phyloP scores from a whole-genome alignment of 2,113 vertebrate species.

The Heloderma charlesbogerti region DNA sequence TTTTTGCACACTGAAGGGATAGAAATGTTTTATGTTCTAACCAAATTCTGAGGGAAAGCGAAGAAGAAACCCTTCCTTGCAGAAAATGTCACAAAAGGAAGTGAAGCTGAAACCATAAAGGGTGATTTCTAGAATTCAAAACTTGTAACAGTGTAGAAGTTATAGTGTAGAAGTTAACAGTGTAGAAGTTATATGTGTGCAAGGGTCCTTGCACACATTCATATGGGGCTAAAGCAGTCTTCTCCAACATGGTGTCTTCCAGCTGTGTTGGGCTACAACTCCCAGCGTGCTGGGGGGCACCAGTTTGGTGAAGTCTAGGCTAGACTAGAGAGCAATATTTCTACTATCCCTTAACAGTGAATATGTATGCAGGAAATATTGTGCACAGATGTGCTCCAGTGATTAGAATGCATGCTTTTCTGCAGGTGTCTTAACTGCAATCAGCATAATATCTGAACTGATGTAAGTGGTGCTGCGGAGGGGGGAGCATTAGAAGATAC shows the following conservation, averaged over 20 bases:
- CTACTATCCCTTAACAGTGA: not conserved
- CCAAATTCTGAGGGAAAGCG: not conserved
- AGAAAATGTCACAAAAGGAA: not conserved
- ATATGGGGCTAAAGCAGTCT: no score
- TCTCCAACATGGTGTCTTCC: no score
- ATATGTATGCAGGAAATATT: not conserved
- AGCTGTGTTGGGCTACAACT: no score
- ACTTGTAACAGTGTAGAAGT: not conserved
- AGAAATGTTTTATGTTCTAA: not conserved
- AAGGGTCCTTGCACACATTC: no score
- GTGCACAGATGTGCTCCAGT: not conserved
- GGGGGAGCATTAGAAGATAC: not conserved
- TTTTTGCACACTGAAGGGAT: not conserved
- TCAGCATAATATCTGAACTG: not conserved
- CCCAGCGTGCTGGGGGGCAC: no score
- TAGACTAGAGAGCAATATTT: not conserved
- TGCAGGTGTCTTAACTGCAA: conserved; percentile 1
- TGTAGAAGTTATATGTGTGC: not conserved
- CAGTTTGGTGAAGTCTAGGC: no score
- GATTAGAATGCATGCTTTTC: not conserved
- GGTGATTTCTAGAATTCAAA: not conserved
- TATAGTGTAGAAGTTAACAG: not conserved
- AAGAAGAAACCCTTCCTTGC: not conserved
- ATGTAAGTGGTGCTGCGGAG: not conserved
- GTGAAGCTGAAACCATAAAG: not conserved